Conservation (phyloP, 2,113 vertebrate species). For the Lutjanus erythropterus region DNA sequence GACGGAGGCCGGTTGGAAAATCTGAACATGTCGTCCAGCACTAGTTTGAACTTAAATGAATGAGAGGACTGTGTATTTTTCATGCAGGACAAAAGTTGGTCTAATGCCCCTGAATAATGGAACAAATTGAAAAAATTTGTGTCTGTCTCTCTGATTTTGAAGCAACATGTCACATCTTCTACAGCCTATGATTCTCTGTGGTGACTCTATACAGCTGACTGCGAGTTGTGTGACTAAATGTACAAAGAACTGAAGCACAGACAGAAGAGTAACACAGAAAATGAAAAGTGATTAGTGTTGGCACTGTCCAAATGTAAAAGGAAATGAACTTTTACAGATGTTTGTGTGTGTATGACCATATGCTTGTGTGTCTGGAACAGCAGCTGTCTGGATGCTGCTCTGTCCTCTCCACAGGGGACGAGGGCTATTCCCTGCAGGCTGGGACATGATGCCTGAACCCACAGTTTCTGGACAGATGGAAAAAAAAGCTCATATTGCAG, state of each 20-base stretch:
- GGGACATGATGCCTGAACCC: background rate
- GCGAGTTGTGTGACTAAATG: background rate
- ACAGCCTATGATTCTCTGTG: background rate
- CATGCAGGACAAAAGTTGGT: background rate
- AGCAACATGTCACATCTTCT: background rate
- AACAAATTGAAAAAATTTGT: background rate
- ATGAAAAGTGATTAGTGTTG: conserved; percentile 17
- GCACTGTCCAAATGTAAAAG: background rate
- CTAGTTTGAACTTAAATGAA: too few relatives aligned
- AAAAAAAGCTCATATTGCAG: background rate
- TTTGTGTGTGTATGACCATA: conserved; percentile 11
- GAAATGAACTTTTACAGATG: conserved; percentile 10
- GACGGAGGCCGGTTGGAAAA: too few relatives aligned
- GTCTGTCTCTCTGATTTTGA: background rate
- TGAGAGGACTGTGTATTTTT: background rate
- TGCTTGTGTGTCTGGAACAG: conserved; percentile 20
- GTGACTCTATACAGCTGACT: background rate
- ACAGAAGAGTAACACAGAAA: conserved; percentile 1
- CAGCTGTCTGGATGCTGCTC: conserved; percentile 32
- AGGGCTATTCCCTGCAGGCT: conserved; percentile 17
- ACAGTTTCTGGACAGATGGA: background rate
- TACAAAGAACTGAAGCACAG: background rate
- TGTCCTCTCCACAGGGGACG: background rate
- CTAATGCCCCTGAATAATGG: background rate
- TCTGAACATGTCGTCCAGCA: too few relatives aligned